A percentile compares a stretch with the other conserved stretches of the same genome.
phyloP scores from a whole-genome alignment of 92 coral and sea anemone species.

The Siderastrea siderea region DNA sequence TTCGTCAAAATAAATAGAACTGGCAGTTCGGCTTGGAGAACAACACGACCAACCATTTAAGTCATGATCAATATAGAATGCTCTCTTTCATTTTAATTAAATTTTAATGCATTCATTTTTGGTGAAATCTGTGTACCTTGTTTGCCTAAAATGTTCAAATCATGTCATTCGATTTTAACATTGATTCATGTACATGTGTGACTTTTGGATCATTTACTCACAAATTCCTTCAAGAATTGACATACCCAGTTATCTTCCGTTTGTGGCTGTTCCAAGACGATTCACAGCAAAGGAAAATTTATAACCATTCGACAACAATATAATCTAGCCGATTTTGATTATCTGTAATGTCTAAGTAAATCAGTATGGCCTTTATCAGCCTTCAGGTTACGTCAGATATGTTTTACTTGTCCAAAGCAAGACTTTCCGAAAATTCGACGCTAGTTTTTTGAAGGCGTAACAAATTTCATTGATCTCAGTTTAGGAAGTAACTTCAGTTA shows the following conservation, averaged over 20 bases:
- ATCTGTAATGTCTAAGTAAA: constrained; percentile 4
- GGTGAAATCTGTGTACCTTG: neutral
- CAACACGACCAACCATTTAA: constrained; percentile 4
- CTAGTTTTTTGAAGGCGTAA: neutral
- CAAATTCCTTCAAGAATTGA: neutral
- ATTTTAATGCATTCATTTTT: constrained; percentile 10
- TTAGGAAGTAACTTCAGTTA: too few species aligned
- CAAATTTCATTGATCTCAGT: too few species aligned
- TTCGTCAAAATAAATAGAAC: constrained; percentile 14
- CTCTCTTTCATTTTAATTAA: constrained; percentile 22
- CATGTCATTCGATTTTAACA: neutral
- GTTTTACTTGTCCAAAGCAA: neutral
- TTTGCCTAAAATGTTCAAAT: neutral
- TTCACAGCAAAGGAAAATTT: neutral
- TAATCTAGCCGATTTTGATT: neutral
- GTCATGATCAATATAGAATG: neutral
- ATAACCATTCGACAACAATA: neutral
- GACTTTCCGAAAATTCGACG: neutral
- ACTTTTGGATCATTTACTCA: neutral
- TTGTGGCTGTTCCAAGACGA: neutral
- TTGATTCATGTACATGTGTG: too few species aligned
- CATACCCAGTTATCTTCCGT: neutral
- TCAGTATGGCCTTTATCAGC: neutral
- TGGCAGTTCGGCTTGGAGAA: neutral
- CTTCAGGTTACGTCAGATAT: neutral